Evolutionary conservation across 30 jellyfish, hydroid and myxozoan genomes (phyloP), one percentile per base, ranked within the genome.

Genomic region (Turritopsis rubra): DNA sequence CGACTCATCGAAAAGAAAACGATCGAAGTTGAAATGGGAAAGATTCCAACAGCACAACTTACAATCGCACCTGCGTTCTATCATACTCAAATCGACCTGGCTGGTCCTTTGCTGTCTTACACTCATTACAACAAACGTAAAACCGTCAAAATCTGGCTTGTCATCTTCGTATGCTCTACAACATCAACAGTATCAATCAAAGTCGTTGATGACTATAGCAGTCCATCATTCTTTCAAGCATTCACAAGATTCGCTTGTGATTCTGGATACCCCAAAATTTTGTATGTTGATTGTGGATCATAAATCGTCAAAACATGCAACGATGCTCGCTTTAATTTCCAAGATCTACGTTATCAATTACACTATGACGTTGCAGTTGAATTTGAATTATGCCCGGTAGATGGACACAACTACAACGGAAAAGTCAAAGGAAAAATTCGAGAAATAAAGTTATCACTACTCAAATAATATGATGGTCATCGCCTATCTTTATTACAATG

Each of bases 121-220:
- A n/a, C n/a, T n/a, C 8, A 29, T 13, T 68, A 75, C 75, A 18
- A 75, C 41, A 75, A 75, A 26, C 83, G 83, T 13, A 26, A 29
- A 21, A 75, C 83, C 21, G 66, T 75, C 83, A 75, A 75, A 52
- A 75, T 75, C 83, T 29, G 83, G 72, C 72, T 54, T 16, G 72
- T 54, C 72, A 21, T 54, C 21, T 54, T 54, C 72, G 72, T 54
- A 18, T 54, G 72, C 72, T 54, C 72, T 21, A 54, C 72, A 54
- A 54, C 83, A 75, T 16, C 74, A 16, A 75, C 19, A 29, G n/a
- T n/a, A n/a, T n/a, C n/a, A n/a, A n/a, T n/a, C n/a, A n/a, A n/a
- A n/a, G n/a, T n/a, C n/a, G n/a, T 75, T 65, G 83, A 75, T 21
- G 74, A 26, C 66, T 75, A 22, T 68, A 13, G 65, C 8, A 26